These are phyloP conservation scores for Rhagonycha fulva DNA, from an alignment of 2,888 invertebrate species.

Conservation along the genomic window DNA sequence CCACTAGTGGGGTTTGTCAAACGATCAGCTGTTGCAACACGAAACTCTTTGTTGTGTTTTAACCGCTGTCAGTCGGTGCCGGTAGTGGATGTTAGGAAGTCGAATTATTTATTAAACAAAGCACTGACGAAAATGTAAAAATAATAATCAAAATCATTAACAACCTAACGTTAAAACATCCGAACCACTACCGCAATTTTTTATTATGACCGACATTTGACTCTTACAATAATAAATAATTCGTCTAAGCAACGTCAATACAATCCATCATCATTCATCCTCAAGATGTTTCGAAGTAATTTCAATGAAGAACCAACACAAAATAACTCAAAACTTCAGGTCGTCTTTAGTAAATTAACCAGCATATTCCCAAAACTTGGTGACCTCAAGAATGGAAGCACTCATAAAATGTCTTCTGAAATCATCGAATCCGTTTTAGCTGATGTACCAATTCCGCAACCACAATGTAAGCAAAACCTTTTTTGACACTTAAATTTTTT, in stretches of 20 bases:
- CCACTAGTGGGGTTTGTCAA: conserved; percentile 37
- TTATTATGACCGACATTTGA: neutral
- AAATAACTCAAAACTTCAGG: conserved; percentile 43
- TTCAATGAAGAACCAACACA: conserved; percentile 42
- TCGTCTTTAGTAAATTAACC: conserved; percentile 49
- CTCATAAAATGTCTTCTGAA: conserved; percentile 49
- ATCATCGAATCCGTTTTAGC: conserved; percentile 50
- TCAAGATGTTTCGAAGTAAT: conserved; percentile 42
- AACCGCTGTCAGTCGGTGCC: conserved; percentile 2
- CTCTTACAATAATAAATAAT: neutral
- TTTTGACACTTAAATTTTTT: neutral
- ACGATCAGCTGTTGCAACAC: conserved; percentile 48
- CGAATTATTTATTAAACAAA: neutral
- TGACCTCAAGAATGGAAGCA: conserved; percentile 42
- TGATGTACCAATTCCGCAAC: conserved; percentile 46
- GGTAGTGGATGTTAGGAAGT: neutral
- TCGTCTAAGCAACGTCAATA: neutral
- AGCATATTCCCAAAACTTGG: conserved; percentile 47
- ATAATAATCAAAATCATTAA: neutral
- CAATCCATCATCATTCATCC: neutral
- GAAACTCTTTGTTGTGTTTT: conserved; percentile 43
- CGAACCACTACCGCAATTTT: neutral
- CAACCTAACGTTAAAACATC: neutral
- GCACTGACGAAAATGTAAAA: neutral
- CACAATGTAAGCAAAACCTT: conserved; percentile 43